Conservation (phyloP, 2,888 invertebrate species). For the Stomorhina lunata region DNA sequence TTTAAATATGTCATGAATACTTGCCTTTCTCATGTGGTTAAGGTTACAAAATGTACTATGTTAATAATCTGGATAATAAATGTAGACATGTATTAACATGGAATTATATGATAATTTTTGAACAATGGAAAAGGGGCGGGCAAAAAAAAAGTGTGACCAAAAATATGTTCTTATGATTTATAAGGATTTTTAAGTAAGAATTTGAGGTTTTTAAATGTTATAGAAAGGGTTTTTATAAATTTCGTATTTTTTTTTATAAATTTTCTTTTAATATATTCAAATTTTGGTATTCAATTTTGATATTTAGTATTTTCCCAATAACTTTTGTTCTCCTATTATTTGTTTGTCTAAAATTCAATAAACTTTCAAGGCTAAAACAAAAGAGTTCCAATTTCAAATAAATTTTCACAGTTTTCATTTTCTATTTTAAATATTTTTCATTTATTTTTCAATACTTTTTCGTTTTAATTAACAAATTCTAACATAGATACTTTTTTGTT, state of each 20-base stretch:
- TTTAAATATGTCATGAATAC: slow-evolving; percentile 47
- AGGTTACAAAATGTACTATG: no score
- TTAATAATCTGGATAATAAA: slow-evolving; percentile 44
- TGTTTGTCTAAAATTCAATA: slow-evolving; percentile 17
- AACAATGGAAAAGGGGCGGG: background rate
- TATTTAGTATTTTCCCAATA: no score
- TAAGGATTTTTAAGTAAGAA: background rate
- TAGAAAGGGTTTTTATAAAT: background rate
- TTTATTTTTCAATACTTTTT: background rate
- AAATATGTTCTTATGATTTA: background rate
- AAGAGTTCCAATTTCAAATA: slow-evolving; percentile 22
- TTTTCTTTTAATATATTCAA: slow-evolving; percentile 2
- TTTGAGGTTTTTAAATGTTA: background rate
- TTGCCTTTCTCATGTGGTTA: background rate
- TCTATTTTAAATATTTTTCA: slow-evolving; percentile 1
- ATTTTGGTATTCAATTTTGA: background rate
- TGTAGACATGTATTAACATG: slow-evolving; percentile 38
- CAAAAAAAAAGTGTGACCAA: background rate
- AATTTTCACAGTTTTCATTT: background rate
- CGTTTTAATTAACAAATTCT: slow-evolving; percentile 58
- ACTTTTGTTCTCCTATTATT: no score
- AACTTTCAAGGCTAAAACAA: background rate
- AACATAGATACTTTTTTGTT: slow-evolving; percentile 40
- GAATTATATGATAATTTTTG: slow-evolving; percentile 10
- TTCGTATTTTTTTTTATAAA: no score